phyloP scores from a whole-genome alignment of 1,140 invertebrate genomes.

The Cryptotermes secundus region DNA sequence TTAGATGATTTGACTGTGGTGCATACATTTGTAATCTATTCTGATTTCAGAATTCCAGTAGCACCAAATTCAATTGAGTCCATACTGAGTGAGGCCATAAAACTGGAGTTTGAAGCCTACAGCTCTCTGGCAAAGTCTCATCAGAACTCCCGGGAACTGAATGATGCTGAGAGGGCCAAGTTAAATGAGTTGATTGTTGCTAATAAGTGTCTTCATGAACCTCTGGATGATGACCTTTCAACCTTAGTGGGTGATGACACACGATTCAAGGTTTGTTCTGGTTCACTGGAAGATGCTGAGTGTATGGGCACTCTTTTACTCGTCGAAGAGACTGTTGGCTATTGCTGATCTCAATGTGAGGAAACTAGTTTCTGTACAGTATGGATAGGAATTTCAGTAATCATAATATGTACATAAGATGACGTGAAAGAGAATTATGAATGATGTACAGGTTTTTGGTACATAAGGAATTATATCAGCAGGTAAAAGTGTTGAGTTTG shows the following conservation, averaged over 20 bases:
- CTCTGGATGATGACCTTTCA: constrained; percentile 77
- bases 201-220: constrained; percentile 77
- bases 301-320: constrained; percentile 25
- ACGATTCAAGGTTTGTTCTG: constrained; percentile 56
- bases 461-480: too few species aligned
- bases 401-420: too few species aligned
- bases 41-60: constrained; percentile 46
- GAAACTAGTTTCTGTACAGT: too few species aligned
- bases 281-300: not conserved
- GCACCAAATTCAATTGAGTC: constrained; percentile 69
- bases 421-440: too few species aligned
- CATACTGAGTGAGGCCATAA: constrained; percentile 78
- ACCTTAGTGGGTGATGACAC: constrained; percentile 61
- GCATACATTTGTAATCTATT: too few species aligned
- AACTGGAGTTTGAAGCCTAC: constrained; percentile 75
- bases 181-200: constrained; percentile 80
- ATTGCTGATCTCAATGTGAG: not conserved
- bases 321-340: constrained; percentile 22
- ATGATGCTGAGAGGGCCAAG: constrained; percentile 78
- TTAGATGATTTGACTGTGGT: too few species aligned
- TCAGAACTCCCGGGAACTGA: constrained; percentile 63
- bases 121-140: constrained; percentile 44
- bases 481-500: too few species aligned
- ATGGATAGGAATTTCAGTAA: too few species aligned
- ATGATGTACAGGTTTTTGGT: too few species aligned